Evolutionary conservation across 1,140 invertebrate genomes (phyloP), one percentile per base, ranked within the genome.

Genomic region (Globodera ellingtonae): DNA sequence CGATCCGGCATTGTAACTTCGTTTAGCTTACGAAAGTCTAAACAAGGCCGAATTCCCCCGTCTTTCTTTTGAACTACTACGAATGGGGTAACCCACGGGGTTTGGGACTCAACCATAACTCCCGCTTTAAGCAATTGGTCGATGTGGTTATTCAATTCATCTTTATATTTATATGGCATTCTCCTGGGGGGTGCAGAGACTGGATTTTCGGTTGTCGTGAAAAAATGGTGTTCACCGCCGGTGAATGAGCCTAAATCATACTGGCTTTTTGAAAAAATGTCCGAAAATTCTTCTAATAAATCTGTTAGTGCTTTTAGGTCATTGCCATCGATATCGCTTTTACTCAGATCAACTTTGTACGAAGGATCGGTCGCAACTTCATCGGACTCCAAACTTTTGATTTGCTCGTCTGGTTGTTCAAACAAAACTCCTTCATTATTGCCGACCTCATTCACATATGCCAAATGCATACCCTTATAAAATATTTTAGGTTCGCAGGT

Each of bases 21-120:
- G 84, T 92, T 92, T 13, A 92, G 72, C 44, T 80, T 74, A 44
- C 91, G 56, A 80, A 88, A 92, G 84, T 92, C 91, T 0, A 92
- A 79, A 79, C 89, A 91, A 79, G 91, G 79, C n/a, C 71, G 4
- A 72, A 72, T 72, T 44, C 71, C 71, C 5, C 74, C 74, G 74
- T 75, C 74, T 0, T 75, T 75, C 66, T 75, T 75, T 71, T 75
- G 52, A 6, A 75, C 74, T 7, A 75, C 66, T 4, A 75, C 74
- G 15, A 75, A 59, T 21, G 52, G 52, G 0, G 52, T 77, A 9
- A 65, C 59, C 59, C 69, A 77, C 4, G 75, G 75, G 4, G 75
- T 77, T 13, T 78, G 65, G 15, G 75, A 78, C 44, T 67, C 10
- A 18, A 47, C 48, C 75, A 78, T 78, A 1, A 77, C 10, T 6